phyloP scores from a whole-genome alignment of 2,888 invertebrate species.

The Euzetes globulus region DNA sequence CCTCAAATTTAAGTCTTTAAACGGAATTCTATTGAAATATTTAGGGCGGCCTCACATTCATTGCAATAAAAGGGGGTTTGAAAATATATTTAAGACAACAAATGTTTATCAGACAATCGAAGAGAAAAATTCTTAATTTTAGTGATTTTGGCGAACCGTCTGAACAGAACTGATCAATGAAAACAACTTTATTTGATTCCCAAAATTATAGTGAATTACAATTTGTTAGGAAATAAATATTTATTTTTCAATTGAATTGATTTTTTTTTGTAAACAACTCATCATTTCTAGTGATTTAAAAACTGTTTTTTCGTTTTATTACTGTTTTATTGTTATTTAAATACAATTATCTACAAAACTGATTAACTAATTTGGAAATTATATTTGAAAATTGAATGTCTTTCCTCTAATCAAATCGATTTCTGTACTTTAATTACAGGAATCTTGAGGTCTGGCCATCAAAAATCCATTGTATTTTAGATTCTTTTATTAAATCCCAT shows the following conservation, averaged over 20 bases:
- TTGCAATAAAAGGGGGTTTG: slow-evolving; percentile 84
- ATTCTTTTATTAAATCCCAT: no score
- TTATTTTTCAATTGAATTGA: not conserved
- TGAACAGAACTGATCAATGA: not conserved
- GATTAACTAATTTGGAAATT: no score
- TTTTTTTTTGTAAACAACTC: no score
- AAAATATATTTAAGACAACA: slow-evolving; percentile 95
- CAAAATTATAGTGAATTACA: not conserved
- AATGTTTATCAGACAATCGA: slow-evolving; percentile 79
- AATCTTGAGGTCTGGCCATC: no score
- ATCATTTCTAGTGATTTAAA: no score
- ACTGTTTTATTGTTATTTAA: no score
- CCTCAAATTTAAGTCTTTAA: not conserved
- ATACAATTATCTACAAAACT: no score
- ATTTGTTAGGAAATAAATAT: not conserved
- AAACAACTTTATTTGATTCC: not conserved
- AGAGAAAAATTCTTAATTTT: slow-evolving; percentile 80
- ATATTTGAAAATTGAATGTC: no score
- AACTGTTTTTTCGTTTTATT: no score
- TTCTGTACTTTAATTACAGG: no score
- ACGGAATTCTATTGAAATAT: not conserved
- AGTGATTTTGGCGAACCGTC: slow-evolving; percentile 44
- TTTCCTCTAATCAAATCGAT: no score
- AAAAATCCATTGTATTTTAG: no score
- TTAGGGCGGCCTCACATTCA: slow-evolving; percentile 79